Evolutionary conservation across 2,888 invertebrate species (phyloP), one percentile per base, ranked within the genome.

Genomic region (Oeneis ivallda): DNA sequence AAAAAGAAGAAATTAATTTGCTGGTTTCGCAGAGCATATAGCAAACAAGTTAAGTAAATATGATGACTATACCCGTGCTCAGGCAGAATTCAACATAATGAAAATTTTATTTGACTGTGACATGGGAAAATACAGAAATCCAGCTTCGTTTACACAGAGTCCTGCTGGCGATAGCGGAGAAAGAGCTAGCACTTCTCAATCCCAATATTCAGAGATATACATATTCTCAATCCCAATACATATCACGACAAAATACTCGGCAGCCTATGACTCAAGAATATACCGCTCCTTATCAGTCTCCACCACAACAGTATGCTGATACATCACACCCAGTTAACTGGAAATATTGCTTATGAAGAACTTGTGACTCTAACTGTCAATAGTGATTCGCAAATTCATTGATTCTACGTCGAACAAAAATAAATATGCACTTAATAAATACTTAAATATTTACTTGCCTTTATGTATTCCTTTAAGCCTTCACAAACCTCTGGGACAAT

Each of bases 11-110:
- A 45, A 45, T 45, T 6, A 45, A 45, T 45, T 45, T 45, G 45
- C 45, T 45, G 45, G 45, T 45, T 45, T 45, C 45, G 45, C 45
- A 45, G 45, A 45, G 45, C 45, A 45, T 45, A 45, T 45, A 45
- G 45, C 45, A 45, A 45, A 45, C 45, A 45, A 45, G 45, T 45
- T 45, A 45, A 45, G 45, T 45, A 45, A 45, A 45, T 45, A 45
- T 45, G 45, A 15, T 45, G 45, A 45, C 45, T 45, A 45, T 45
- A 45, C 45, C 45, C 45, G 45, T 45, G 45, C 45, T 45, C 45
- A 45, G 45, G 45, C 45, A 45, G 45, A 45, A 26, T 26, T 26
- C 26, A 26, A 26, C 26, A 26, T 26, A 26, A 26, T 26, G 26
- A 26, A 26, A 26, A 26, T 26, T 41, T 41, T 41, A 41, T 41